These are phyloP conservation scores for Menidia beryllina DNA, from an alignment of 2,113 vertebrate species.

Conservation along the genomic window DNA sequence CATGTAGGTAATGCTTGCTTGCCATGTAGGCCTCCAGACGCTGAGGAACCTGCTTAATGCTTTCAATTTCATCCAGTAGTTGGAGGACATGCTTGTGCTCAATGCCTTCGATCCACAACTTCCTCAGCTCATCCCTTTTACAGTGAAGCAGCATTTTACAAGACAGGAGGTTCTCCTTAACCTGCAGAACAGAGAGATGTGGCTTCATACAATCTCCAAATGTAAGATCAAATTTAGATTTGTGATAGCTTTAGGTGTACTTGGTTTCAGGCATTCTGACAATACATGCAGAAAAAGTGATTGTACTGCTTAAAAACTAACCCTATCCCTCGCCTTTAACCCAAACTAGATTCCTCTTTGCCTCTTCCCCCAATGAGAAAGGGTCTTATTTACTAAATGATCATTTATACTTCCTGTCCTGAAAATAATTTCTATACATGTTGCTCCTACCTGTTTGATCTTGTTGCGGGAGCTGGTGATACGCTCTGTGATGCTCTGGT, in stretches of 20 bases:
- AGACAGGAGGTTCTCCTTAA: slow-evolving; percentile 97
- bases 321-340: too few species aligned
- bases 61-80: slow-evolving; percentile 97
- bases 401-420: background rate
- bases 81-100: slow-evolving; percentile 98
- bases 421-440: background rate
- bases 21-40: slow-evolving; percentile 93
- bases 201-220: background rate
- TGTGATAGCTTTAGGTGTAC: too few species aligned
- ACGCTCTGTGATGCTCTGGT: slow-evolving; percentile 98
- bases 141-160: slow-evolving; percentile 99
- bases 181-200: slow-evolving; percentile 74
- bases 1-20: slow-evolving; percentile 95
- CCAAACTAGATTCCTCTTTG: too few species aligned
- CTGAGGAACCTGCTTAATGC: slow-evolving; percentile 98
- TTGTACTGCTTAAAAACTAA: too few species aligned
- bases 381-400: too few species aligned
- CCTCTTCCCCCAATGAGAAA: too few species aligned
- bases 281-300: too few species aligned
- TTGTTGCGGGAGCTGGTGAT: slow-evolving; percentile 97
- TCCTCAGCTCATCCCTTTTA: slow-evolving; percentile 95
- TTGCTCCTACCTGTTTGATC: slow-evolving; percentile 89
- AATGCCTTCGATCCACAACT: slow-evolving; percentile 98
- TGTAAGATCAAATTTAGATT: too few species aligned
- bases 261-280: too few species aligned